A percentile compares a stretch with the other conserved stretches of the same genome.
Conservation (phyloP, 1,140 invertebrate species). For the Heliothis virescens region DNA sequence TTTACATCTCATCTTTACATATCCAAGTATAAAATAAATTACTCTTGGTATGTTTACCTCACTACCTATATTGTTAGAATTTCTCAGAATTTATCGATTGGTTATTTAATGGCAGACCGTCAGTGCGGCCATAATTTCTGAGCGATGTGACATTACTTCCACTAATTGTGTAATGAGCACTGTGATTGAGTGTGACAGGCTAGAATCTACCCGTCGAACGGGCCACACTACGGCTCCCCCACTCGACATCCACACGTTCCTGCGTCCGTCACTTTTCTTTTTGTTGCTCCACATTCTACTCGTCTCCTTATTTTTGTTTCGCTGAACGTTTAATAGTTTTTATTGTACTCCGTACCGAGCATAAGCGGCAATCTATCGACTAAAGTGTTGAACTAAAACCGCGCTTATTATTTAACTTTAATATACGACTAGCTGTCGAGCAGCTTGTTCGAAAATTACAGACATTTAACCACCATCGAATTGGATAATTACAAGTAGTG, state of each 20-base stretch:
- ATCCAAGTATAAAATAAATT: background rate
- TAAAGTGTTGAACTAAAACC: slow-evolving; percentile 69
- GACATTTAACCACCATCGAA: slow-evolving; percentile 70
- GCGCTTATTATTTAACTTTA: slow-evolving; percentile 68
- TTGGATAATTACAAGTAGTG: slow-evolving; percentile 72
- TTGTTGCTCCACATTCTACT: slow-evolving; percentile 53
- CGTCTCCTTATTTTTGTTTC: slow-evolving; percentile 50
- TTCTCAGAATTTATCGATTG: slow-evolving; percentile 38
- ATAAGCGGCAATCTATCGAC: slow-evolving; percentile 49
- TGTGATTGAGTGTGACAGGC: slow-evolving; percentile 59
- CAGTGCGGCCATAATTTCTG: slow-evolving; percentile 51
- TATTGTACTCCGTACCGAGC: slow-evolving; percentile 51
- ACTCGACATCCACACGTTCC: slow-evolving; percentile 13
- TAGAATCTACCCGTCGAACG: slow-evolving; percentile 25
- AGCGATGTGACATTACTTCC: slow-evolving; percentile 56
- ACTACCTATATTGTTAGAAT: slow-evolving; percentile 8
- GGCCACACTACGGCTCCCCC: slow-evolving; percentile 12
- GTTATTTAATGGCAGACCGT: slow-evolving; percentile 24
- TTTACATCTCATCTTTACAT: too few relatives aligned
- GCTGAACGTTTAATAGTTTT: slow-evolving; percentile 54
- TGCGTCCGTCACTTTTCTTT: slow-evolving; percentile 44
- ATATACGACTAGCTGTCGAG: slow-evolving; percentile 62
- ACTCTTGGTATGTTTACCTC: background rate
- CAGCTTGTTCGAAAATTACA: slow-evolving; percentile 73
- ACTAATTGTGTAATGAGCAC: slow-evolving; percentile 65